Conservation (phyloP, 2,888 invertebrate species). For the Eilema griseolum region DNA sequence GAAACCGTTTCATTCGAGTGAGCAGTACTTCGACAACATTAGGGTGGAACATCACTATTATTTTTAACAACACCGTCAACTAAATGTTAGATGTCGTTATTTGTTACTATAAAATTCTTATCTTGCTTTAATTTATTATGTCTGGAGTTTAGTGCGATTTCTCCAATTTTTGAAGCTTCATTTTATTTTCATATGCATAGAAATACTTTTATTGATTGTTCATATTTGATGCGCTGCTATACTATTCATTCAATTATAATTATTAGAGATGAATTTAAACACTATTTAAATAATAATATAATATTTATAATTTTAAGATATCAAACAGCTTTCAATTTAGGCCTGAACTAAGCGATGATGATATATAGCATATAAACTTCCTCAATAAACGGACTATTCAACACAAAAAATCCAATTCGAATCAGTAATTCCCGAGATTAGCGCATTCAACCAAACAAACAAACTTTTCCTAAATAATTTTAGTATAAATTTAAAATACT, state of each 20-base stretch:
- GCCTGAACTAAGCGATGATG: not conserved
- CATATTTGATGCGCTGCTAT: too few species aligned
- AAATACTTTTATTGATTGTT: too few species aligned
- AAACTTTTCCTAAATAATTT: too few species aligned
- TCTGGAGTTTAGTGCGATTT: not conserved
- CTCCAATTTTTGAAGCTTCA: not conserved
- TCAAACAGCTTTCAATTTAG: not conserved
- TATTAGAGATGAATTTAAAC: constrained; percentile 22
- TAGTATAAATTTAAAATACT: not conserved
- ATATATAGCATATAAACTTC: too few species aligned
- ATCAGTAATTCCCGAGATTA: too few species aligned
- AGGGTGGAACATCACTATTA: not conserved
- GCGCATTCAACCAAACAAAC: not conserved
- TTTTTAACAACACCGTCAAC: constrained; percentile 3
- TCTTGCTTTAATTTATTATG: not conserved
- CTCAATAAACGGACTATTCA: too few species aligned
- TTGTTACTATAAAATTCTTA: not conserved
- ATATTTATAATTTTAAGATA: too few species aligned
- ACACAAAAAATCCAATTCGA: too few species aligned
- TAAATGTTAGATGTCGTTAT: not conserved
- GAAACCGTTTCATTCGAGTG: not conserved
- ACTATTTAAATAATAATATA: not conserved
- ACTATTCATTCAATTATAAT: constrained; percentile 35
- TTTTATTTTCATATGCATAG: not conserved
- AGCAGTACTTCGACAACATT: not conserved